A percentile compares a stretch with the other conserved stretches of the same genome.
Evolutionary conservation across 30 jellyfish, hydroid and myxozoan genomes (phyloP).

Genomic region (Chironex yamaguchii): DNA sequence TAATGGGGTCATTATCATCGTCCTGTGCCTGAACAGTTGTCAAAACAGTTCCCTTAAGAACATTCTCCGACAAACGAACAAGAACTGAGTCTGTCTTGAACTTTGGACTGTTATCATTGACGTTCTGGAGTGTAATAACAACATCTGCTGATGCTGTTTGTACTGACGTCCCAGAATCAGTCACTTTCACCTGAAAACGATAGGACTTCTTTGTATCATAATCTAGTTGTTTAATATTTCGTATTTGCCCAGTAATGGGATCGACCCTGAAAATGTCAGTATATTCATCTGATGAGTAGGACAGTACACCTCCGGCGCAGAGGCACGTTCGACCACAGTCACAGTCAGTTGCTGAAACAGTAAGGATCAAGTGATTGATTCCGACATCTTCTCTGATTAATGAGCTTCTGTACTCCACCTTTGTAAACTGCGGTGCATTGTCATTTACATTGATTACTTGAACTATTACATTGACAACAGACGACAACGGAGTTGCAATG

Average conservation of each 20-base stretch:
- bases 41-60: slow-evolving; percentile 44
- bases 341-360: slow-evolving; percentile 85
- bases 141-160: slow-evolving; percentile 86
- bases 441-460: slow-evolving; percentile 85
- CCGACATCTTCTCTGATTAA: slow-evolving; percentile 74
- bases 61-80: slow-evolving; percentile 62
- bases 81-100: slow-evolving; percentile 65
- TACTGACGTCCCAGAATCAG: slow-evolving; percentile 76
- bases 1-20: slow-evolving; percentile 61
- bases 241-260: slow-evolving; percentile 88
- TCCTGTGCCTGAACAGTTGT: slow-evolving; percentile 69
- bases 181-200: slow-evolving; percentile 83
- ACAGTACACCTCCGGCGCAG: slow-evolving; percentile 90
- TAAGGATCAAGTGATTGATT: slow-evolving; percentile 58
- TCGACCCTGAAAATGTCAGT: slow-evolving; percentile 82
- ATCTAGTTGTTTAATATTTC: slow-evolving; percentile 84
- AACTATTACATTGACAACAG: slow-evolving; percentile 73
- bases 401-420: slow-evolving; percentile 72
- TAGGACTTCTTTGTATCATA: slow-evolving; percentile 73
- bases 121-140: slow-evolving; percentile 67
- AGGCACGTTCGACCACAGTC: slow-evolving; percentile 84
- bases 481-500: slow-evolving; percentile 66
- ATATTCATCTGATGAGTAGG: slow-evolving; percentile 71
- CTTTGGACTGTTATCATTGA: slow-evolving; percentile 86
- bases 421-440: slow-evolving; percentile 78